Base-by-base conservation (phyloP, 2,797 vertebrate species). In the Carcharodon carcharias region DNA sequence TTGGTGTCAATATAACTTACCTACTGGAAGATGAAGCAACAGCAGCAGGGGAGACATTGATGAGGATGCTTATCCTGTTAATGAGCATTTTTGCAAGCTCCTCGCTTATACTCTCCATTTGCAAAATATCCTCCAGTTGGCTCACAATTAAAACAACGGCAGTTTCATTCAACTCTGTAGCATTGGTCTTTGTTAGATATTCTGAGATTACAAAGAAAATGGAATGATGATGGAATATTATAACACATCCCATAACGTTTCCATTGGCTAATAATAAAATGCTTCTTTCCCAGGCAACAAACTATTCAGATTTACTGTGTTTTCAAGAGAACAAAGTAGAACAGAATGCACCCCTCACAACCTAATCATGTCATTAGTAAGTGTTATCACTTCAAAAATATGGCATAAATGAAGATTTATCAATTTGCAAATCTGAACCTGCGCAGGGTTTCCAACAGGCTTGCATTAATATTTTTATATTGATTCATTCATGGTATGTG, bases 1-100 rank as follows among this genome's bases (percentile, higher is more conserved):
- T 45, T 67, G 18, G 23, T 93, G 91, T 23, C 8, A 40, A 45
- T 45, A 1, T 12, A 65, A 31, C 26, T 56, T 95, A 95, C 94
- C 28, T 73, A 77, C 12, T 77, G 94, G 94, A 95, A 95, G 16
- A 95, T 71, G 94, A 77, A 56, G 94, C 69, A 54, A 95, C 45
- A 95, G 31, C 69, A 73, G 21, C 50, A 56, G 50, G 26, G 31
- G 94, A n/a, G 69, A 50, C 94, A 77, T 77, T 95, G 67, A 95
- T 71, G 31, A 95, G 94, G 45, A 2, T 16, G 69, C 50, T 95
- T 71, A 95, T n/a, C 12, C 0, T 73, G 16, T 40, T 12, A 95
- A 95, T 21, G 23, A 95, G 28, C 9, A 0, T 5, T 56, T 0
- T n/a, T 56, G 69, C 94, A 9, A 77, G 69, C 45, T 3, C 31